Evolutionary conservation across 1,140 invertebrate genomes (phyloP), one percentile per base, ranked within the genome.

Genomic region (Helicoverpa zea): DNA sequence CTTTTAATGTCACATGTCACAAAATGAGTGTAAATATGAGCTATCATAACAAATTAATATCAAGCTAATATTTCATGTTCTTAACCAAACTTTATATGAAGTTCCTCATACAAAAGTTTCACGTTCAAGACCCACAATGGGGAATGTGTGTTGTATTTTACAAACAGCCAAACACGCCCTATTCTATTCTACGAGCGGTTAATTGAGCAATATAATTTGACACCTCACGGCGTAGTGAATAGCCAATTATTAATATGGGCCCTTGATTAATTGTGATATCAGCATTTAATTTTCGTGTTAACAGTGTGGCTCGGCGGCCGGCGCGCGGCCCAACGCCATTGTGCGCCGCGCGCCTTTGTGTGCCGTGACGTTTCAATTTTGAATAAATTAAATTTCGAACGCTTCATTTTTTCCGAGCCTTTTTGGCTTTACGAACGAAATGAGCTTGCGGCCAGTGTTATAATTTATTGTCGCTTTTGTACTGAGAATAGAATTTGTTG

Each of bases 381-480:
- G 93, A 93, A 94, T 94, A 94, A 94, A 94, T 94, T 94, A 94
- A 94, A 94, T 94, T 94, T 94, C 92, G 91, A 94, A 94, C 93
- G 93, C 92, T 92, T 91, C 89, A 88, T 94, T 94, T 94, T 94
- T 94, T 94, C 83, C 83, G 75, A 88, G 83, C 87, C 85, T 91
- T 90, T 88, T 90, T 89, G 86, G 81, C 86, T 89, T 88, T 85
- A 86, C 80, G 66, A 70, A 84, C 83, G 88, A 86, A 92, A 93
- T 90, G 90, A 92, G 86, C 88, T 89, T 87, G 88, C 87, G 86
- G 90, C 88, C 89, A 91, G 87, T 90, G 83, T 91, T 90, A 90
- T 91, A 90, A 93, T 93, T 94, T 94, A 94, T 92, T 91, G 89
- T 90, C 90, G 85, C 86, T 90, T 87, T 90, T 81, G 68, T 88